These are phyloP conservation scores for Eurystomus gularis DNA, from an alignment of 2,113 vertebrate species.

Conservation along the genomic window DNA sequence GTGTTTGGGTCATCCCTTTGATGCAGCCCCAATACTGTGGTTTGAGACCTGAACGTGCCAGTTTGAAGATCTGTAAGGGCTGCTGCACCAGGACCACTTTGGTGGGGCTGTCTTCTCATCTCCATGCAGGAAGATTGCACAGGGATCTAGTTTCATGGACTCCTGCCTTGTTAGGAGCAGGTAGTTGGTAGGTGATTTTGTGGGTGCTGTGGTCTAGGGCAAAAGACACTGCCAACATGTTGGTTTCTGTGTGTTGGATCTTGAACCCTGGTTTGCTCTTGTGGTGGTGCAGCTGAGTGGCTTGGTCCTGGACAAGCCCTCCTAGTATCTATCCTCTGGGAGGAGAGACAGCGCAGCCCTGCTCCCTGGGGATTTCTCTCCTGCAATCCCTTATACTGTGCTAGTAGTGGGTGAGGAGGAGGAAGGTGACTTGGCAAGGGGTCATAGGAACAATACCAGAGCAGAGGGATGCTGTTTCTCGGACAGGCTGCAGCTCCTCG, in stretches of 20 bases:
- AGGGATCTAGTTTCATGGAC: fast-evolving
- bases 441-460: fast-evolving
- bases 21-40: fast-evolving
- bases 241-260: background rate
- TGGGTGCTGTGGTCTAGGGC: background rate
- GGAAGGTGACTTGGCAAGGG: background rate
- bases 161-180: background rate
- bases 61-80: background rate
- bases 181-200: fast-evolving
- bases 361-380: background rate
- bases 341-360: background rate
- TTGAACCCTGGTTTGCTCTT: background rate
- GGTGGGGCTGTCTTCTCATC: background rate
- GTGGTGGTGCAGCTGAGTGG: fast-evolving
- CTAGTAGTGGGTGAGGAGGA: background rate
- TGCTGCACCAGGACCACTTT: background rate
- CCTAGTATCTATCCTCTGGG: background rate
- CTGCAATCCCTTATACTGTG: fast-evolving
- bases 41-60: fast-evolving
- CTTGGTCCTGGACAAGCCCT: fast-evolving
- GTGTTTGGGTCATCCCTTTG: background rate
- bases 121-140: fast-evolving
- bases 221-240: fast-evolving
- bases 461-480: fast-evolving
- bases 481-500: background rate